Evolutionary conservation across 1,140 invertebrate species (phyloP).

Genomic region (Globodera ellingtonae): DNA sequence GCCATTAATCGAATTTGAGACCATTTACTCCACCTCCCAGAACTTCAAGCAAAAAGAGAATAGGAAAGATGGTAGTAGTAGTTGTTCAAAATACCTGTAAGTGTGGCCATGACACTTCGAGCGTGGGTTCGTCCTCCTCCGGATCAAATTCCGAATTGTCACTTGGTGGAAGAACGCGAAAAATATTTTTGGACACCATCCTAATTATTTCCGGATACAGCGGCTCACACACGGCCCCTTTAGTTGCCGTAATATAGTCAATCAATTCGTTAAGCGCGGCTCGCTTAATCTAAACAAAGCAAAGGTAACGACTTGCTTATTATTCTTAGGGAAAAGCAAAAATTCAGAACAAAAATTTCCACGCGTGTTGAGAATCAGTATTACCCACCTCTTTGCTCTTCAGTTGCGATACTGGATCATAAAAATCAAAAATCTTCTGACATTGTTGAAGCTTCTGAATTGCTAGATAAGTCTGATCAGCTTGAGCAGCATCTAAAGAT

Average conservation of each 20-base stretch:
- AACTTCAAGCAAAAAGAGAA: too few relatives aligned
- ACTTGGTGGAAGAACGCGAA: slow-evolving; percentile 61
- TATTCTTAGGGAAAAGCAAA: too few relatives aligned
- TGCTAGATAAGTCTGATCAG: slow-evolving; percentile 69
- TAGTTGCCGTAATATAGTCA: slow-evolving; percentile 64
- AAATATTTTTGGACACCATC: slow-evolving; percentile 66
- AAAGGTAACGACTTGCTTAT: too few relatives aligned
- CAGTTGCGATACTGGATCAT: slow-evolving; percentile 66
- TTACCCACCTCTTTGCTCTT: slow-evolving; percentile 70
- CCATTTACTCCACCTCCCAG: too few relatives aligned
- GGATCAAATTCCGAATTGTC: slow-evolving; percentile 65
- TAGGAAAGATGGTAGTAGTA: too few relatives aligned
- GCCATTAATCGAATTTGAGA: too few relatives aligned
- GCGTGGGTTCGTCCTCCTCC: slow-evolving; percentile 64
- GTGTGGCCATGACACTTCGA: slow-evolving; percentile 65
- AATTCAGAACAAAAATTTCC: not conserved
- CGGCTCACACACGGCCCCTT: slow-evolving; percentile 62
- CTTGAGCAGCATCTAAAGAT: slow-evolving; percentile 77
- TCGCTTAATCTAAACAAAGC: slow-evolving; percentile 61
- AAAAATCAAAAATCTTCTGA: slow-evolving; percentile 70
- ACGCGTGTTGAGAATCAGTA: too few relatives aligned
- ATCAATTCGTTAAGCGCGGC: slow-evolving; percentile 66
- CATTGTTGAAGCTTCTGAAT: slow-evolving; percentile 70
- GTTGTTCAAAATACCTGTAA: slow-evolving; percentile 50
- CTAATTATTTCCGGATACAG: slow-evolving; percentile 66